phyloP scores from a whole-genome alignment of 2,113 vertebrate species.

The Eulemur macaco region DNA sequence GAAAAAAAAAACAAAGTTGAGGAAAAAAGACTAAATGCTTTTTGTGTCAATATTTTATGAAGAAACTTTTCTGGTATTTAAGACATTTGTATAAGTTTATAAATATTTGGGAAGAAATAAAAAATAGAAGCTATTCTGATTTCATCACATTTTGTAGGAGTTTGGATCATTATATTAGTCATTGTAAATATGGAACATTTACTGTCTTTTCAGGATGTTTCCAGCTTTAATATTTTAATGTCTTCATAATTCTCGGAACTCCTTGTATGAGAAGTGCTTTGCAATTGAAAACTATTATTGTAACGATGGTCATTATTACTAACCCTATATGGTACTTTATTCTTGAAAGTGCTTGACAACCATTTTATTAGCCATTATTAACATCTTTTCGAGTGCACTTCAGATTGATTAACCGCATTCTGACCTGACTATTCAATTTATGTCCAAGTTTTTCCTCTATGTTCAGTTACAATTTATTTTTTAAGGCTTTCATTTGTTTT shows the following conservation, averaged over 20 bases:
- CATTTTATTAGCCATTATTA: conserved; percentile 49
- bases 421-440: conserved; percentile 37
- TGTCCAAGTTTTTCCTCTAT: neutral
- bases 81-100: neutral
- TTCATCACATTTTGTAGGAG: neutral
- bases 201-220: neutral
- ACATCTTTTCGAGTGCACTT: neutral
- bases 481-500: conserved; percentile 28
- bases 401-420: conserved; percentile 31
- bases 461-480: conserved; percentile 24
- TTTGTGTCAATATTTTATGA: neutral
- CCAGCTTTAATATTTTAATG: neutral
- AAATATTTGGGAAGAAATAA: neutral
- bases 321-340: neutral
- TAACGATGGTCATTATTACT: neutral
- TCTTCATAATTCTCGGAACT: neutral
- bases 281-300: neutral
- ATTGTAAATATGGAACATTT: neutral
- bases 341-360: conserved; percentile 5
- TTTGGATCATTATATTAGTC: neutral
- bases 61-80: neutral
- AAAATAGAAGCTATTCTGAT: neutral
- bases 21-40: neutral
- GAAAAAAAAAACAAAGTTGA: neutral
- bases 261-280: neutral